phyloP scores from a whole-genome alignment of 1,140 invertebrate genomes.

The Dufourea novaeangliae region DNA sequence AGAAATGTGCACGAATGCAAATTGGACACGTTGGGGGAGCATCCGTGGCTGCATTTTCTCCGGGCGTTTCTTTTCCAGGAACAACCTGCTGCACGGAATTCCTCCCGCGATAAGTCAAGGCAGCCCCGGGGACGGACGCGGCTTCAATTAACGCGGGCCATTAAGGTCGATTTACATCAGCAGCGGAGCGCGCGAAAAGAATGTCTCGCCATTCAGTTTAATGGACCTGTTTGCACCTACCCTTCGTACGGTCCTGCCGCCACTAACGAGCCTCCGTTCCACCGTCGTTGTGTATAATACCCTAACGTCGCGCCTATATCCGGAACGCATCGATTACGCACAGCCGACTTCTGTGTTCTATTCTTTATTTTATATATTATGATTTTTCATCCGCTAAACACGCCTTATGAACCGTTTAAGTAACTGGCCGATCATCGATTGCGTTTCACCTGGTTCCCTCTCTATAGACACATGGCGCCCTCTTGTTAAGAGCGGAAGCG shows the following conservation, averaged over 20 bases:
- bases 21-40: background rate
- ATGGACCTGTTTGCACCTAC: slow-evolving; percentile 69
- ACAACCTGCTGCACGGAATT: slow-evolving; percentile 52
- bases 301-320: slow-evolving; percentile 32
- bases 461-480: too few relatives aligned
- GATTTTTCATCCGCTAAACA: background rate
- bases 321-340: slow-evolving; percentile 31
- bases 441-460: too few relatives aligned
- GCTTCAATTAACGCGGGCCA: slow-evolving; percentile 67
- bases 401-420: slow-evolving; percentile 15
- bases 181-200: slow-evolving; percentile 60
- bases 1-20: slow-evolving; percentile 24
- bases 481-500: too few relatives aligned
- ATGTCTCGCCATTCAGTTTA: slow-evolving; percentile 62
- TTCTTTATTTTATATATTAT: background rate
- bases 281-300: background rate
- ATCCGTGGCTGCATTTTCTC: background rate
- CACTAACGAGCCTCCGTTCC: slow-evolving; percentile 50
- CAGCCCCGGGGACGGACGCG: slow-evolving; percentile 43
- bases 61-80: slow-evolving; percentile 36
- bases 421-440: slow-evolving; percentile 8
- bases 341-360: slow-evolving; percentile 15
- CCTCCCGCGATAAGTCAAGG: slow-evolving; percentile 60
- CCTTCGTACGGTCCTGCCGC: slow-evolving; percentile 50
- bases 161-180: slow-evolving; percentile 68